These are phyloP conservation scores for Argyrosomus regius DNA, from an alignment of 2,797 vertebrate species.

Conservation along the genomic window DNA sequence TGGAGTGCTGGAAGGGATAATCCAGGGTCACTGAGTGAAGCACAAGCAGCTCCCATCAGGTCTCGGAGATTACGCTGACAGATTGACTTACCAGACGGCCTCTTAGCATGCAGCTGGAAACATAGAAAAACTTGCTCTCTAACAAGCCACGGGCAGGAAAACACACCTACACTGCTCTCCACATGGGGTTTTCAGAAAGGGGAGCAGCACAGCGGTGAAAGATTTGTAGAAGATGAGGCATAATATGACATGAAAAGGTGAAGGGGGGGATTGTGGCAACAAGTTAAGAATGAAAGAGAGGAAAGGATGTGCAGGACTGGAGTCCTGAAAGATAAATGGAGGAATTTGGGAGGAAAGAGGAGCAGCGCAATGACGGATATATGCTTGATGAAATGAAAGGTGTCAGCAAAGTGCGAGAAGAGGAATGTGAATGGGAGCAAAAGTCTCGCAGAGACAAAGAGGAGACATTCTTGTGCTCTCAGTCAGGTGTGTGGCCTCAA, in stretches of 20 bases:
- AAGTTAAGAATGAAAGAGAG: neutral
- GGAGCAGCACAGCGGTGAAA: conserved; percentile 7
- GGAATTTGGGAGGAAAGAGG: conserved; percentile 14
- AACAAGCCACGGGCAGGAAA: conserved; percentile 35
- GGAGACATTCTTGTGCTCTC: neutral
- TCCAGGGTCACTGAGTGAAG: conserved; percentile 38
- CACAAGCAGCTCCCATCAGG: conserved; percentile 20
- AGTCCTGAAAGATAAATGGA: conserved; percentile 21
- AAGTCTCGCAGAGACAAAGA: neutral
- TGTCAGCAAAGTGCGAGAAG: conserved; percentile 9
- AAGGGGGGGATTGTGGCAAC: neutral
- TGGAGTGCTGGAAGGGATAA: conserved; percentile 28
- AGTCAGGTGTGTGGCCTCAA: conserved; percentile 40
- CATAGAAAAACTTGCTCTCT: conserved; percentile 38
- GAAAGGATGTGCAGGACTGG: neutral
- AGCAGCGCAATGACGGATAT: conserved; percentile 14
- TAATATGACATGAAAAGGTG: neutral
- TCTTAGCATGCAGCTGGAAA: conserved; percentile 64
- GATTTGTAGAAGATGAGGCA: conserved; percentile 36
- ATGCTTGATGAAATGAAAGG: conserved; percentile 22
- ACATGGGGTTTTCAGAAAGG: neutral
- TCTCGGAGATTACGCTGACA: conserved; percentile 50
- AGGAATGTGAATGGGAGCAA: neutral
- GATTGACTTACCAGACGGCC: conserved; percentile 54
- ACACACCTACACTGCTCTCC: neutral